Evolutionary conservation across 2,888 invertebrate genomes (phyloP).

Genomic region (Anorthoa munda): DNA sequence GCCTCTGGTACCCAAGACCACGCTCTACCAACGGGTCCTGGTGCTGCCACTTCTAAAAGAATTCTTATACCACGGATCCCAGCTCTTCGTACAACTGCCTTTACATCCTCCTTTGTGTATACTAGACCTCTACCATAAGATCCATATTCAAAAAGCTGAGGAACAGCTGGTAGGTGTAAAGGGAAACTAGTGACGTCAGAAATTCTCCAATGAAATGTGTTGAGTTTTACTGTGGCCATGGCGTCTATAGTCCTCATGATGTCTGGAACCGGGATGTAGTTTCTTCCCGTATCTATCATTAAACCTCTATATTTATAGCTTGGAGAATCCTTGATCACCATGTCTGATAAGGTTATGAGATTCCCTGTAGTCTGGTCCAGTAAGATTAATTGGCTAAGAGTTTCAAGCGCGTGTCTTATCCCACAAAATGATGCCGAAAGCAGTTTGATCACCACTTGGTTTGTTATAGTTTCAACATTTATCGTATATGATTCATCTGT

Average conservation of each 20-base stretch:
- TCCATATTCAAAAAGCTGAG: constrained; percentile 94
- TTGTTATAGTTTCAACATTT: constrained; percentile 84
- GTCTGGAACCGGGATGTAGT: constrained; percentile 94
- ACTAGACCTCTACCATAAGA: constrained; percentile 94
- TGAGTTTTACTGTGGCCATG: constrained; percentile 96
- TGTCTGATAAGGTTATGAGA: constrained; percentile 92
- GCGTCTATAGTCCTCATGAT: constrained; percentile 94
- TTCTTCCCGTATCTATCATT: constrained; percentile 97
- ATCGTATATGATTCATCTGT: constrained; percentile 94
- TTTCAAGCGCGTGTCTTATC: constrained; percentile 94
- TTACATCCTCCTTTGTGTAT: constrained; percentile 93
- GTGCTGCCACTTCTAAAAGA: constrained; percentile 96
- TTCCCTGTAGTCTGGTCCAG: constrained; percentile 92
- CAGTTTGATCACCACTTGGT: constrained; percentile 88
- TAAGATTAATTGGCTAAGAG: constrained; percentile 94
- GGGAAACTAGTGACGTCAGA: constrained; percentile 98
- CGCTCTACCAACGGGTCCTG: constrained; percentile 96
- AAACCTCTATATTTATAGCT: constrained; percentile 95
- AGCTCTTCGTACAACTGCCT: constrained; percentile 94
- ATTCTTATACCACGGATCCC: constrained; percentile 95
- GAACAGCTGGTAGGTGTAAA: constrained; percentile 93
- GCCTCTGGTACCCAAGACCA: constrained; percentile 95
- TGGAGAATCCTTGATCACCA: constrained; percentile 94
- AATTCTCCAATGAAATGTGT: constrained; percentile 97
- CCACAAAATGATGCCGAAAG: constrained; percentile 93